Conservation (phyloP, 2,797 vertebrate genomes). For the Atherinosoma microstoma region DNA sequence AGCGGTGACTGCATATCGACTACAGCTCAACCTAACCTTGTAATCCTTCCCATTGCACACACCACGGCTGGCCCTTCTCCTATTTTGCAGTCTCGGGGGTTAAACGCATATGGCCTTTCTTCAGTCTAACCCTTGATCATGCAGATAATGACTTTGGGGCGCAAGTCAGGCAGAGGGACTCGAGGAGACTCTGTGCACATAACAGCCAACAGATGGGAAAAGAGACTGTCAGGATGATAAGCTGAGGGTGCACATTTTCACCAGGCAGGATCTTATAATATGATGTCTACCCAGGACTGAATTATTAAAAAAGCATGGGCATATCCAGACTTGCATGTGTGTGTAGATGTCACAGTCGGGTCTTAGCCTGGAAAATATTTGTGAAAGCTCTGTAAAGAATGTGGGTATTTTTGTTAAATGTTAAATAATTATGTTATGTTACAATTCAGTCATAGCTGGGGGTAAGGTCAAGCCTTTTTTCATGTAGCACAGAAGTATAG, state of each 20-base stretch:
- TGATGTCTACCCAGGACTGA: background rate
- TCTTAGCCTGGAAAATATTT: slow-evolving; percentile 14
- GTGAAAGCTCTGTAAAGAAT: slow-evolving; percentile 15
- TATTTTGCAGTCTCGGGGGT: slow-evolving; percentile 57
- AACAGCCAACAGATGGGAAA: slow-evolving; percentile 61
- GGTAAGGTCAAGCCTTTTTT: slow-evolving; percentile 43
- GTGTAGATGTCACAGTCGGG: slow-evolving; percentile 2
- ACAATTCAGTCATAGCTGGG: slow-evolving; percentile 29
- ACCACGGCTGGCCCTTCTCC: slow-evolving; percentile 27
- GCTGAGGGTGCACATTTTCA: slow-evolving; percentile 30
- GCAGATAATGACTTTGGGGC: slow-evolving; percentile 78
- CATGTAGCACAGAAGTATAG: slow-evolving; percentile 33
- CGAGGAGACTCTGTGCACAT: slow-evolving; percentile 26
- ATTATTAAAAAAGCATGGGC: slow-evolving; percentile 6
- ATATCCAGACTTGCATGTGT: background rate
- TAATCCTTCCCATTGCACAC: slow-evolving; percentile 29
- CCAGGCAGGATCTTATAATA: slow-evolving; percentile 10
- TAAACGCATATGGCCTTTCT: slow-evolving; percentile 69
- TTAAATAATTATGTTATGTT: slow-evolving; percentile 43
- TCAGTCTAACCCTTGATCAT: slow-evolving; percentile 72
- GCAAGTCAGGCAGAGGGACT: slow-evolving; percentile 53
- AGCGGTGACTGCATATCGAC: slow-evolving; percentile 23
- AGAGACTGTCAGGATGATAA: slow-evolving; percentile 43
- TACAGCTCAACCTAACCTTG: slow-evolving; percentile 45
- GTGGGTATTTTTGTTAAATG: slow-evolving; percentile 37